Evolutionary conservation across 2,888 invertebrate genomes (phyloP).

Genomic region (Hemistola chrysoprasaria): DNA sequence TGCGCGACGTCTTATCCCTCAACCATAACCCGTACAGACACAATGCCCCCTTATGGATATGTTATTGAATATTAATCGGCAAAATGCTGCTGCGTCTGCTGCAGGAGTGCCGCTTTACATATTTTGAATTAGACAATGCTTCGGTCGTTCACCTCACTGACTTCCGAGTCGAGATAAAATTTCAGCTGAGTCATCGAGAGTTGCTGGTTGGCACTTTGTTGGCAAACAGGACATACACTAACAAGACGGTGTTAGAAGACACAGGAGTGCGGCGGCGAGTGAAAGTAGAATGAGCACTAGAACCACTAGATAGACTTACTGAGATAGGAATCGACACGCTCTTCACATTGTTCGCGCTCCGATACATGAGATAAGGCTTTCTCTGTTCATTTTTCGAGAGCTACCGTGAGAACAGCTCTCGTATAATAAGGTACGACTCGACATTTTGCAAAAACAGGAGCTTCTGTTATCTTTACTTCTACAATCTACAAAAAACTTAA

Average conservation of each 20-base stretch:
- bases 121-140: slow-evolving; percentile 52
- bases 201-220: slow-evolving; percentile 43
- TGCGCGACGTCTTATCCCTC: slow-evolving; percentile 49
- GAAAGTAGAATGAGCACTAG: slow-evolving; percentile 69
- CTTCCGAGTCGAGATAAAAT: slow-evolving; percentile 29
- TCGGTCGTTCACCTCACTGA: slow-evolving; percentile 32
- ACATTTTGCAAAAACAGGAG: slow-evolving; percentile 62
- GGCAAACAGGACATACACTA: slow-evolving; percentile 52
- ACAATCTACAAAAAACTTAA: slow-evolving; percentile 43
- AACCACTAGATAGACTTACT: slow-evolving; percentile 59
- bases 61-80: slow-evolving; percentile 69
- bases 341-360: slow-evolving; percentile 74
- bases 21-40: slow-evolving; percentile 56
- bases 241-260: slow-evolving; percentile 55
- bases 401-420: slow-evolving; percentile 72
- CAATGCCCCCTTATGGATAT: slow-evolving; percentile 59
- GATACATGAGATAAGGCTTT: slow-evolving; percentile 77
- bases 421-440: slow-evolving; percentile 52
- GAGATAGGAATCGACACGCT: slow-evolving; percentile 75
- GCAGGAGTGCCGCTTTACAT: slow-evolving; percentile 50
- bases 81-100: slow-evolving; percentile 43
- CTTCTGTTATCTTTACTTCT: slow-evolving; percentile 44
- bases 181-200: slow-evolving; percentile 31
- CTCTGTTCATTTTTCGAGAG: slow-evolving; percentile 63
- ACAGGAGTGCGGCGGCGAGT: slow-evolving; percentile 47